Conservation (phyloP, 1,140 invertebrate species). For the Grapholita molesta region DNA sequence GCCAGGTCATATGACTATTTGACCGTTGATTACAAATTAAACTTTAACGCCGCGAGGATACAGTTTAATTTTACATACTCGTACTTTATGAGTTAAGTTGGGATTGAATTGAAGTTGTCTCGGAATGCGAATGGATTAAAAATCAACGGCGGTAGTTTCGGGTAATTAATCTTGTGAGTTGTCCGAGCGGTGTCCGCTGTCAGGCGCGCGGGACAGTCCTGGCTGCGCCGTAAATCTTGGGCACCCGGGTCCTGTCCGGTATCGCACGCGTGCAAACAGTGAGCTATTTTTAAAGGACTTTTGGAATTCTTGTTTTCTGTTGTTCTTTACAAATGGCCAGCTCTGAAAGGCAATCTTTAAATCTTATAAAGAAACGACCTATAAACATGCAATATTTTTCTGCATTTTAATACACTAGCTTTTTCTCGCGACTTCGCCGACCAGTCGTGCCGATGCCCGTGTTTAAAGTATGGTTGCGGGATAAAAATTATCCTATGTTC, state of each 20-base stretch:
- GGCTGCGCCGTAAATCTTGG: conserved; percentile 43
- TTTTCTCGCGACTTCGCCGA: neutral
- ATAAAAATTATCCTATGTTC: too few species aligned
- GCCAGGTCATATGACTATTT: neutral
- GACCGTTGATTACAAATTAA: neutral
- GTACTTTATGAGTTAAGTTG: neutral
- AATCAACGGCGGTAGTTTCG: conserved; percentile 45
- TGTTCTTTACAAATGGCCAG: neutral
- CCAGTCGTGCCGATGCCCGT: too few species aligned
- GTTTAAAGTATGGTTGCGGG: too few species aligned
- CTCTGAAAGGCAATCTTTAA: neutral
- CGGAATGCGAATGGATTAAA: conserved; percentile 32
- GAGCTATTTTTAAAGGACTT: neutral
- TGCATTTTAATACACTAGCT: neutral
- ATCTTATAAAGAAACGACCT: neutral
- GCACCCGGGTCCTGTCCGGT: conserved; percentile 40
- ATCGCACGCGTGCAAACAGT: conserved; percentile 27
- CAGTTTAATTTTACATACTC: neutral
- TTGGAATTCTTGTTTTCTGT: neutral
- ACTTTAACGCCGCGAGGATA: neutral
- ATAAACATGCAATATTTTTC: neutral
- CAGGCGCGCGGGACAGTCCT: conserved; percentile 33
- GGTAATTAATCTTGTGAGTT: conserved; percentile 49
- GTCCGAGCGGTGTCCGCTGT: conserved; percentile 42
- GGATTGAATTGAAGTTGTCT: neutral